Conservation (phyloP, 2,888 invertebrate species). For the Holacanthella duospinosa region DNA sequence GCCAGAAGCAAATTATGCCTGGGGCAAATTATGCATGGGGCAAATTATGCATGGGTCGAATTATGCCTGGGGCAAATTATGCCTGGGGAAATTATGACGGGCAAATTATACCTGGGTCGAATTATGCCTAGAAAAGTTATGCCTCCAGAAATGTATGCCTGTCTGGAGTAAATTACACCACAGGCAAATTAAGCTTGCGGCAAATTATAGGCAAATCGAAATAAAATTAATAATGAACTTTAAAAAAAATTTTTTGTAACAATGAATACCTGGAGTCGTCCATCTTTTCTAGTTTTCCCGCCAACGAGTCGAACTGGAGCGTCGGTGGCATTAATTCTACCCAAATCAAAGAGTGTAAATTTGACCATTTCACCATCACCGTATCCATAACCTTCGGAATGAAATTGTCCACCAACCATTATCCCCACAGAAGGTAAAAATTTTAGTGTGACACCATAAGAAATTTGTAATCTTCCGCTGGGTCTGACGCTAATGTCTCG, state of each 20-base stretch:
- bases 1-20: too few relatives aligned
- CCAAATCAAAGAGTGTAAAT: conserved; percentile 37
- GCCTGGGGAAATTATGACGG: too few relatives aligned
- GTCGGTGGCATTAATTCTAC: conserved; percentile 49
- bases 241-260: neutral
- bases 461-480: conserved; percentile 77
- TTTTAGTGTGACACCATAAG: conserved; percentile 72
- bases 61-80: too few relatives aligned
- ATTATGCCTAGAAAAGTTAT: too few relatives aligned
- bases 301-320: conserved; percentile 69
- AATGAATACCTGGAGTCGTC: conserved; percentile 60
- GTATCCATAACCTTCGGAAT: conserved; percentile 47
- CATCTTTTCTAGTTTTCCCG: conserved; percentile 69
- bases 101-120: too few relatives aligned
- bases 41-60: too few relatives aligned
- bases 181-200: too few relatives aligned
- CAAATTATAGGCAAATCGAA: too few relatives aligned
- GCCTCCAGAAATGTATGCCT: too few relatives aligned
- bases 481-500: conserved; percentile 89
- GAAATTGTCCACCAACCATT: conserved; percentile 86
- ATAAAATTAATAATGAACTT: neutral
- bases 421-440: conserved; percentile 91
- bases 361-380: conserved; percentile 34
- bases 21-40: too few relatives aligned
- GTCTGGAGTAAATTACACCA: too few relatives aligned